phyloP scores from a whole-genome alignment of 1,140 invertebrate genomes.

The Aporrectodea caliginosa region DNA sequence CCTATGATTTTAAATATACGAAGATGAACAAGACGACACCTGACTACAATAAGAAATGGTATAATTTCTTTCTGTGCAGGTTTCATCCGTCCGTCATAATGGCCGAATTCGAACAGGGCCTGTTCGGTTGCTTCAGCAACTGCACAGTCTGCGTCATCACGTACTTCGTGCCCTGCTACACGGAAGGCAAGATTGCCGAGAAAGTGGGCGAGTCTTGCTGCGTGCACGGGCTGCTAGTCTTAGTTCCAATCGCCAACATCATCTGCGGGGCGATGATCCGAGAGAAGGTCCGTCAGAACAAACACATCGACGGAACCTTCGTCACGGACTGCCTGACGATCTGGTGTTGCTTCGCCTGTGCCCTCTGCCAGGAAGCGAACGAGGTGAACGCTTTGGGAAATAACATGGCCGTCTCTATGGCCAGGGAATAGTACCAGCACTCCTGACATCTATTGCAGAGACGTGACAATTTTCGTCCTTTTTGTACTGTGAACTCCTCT shows the following conservation, averaged over 20 bases:
- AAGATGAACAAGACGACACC: too few relatives aligned
- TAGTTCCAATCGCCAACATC: constrained; percentile 29
- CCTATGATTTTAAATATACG: too few relatives aligned
- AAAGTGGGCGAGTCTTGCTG: constrained; percentile 43
- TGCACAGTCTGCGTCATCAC: constrained; percentile 45
- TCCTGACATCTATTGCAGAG: too few relatives aligned
- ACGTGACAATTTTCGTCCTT: too few relatives aligned
- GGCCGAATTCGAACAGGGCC: constrained; percentile 41
- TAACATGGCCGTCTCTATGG: too few relatives aligned
- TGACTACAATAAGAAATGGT: too few relatives aligned
- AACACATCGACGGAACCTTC: constrained; percentile 37
- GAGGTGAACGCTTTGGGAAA: neutral
- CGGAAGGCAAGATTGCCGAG: constrained; percentile 45
- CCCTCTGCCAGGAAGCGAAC: neutral
- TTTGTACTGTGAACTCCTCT: too few relatives aligned
- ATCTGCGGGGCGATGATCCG: constrained; percentile 34
- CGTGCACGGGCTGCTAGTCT: constrained; percentile 39
- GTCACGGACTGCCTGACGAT: neutral
- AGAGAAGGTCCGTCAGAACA: constrained; percentile 37
- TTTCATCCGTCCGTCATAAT: too few relatives aligned
- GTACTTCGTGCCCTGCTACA: constrained; percentile 46
- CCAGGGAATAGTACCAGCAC: too few relatives aligned
- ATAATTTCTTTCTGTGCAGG: too few relatives aligned
- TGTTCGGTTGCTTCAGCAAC: too few relatives aligned
- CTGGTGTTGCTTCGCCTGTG: neutral